phyloP scores from a whole-genome alignment of 2,797 vertebrate species.

The Linurgus olivaceus region DNA sequence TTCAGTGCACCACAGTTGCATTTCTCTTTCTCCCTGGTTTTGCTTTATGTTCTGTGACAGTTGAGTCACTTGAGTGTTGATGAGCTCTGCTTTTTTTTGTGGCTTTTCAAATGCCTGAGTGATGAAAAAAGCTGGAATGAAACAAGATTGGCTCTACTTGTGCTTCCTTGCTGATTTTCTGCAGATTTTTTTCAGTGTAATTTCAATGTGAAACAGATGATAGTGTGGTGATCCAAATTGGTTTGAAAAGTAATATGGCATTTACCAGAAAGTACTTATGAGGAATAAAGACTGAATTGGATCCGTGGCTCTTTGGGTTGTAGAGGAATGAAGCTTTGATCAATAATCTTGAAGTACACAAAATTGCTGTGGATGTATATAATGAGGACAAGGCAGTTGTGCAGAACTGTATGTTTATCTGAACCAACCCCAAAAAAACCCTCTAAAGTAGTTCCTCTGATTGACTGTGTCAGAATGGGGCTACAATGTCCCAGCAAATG shows the following conservation, averaged over 20 bases:
- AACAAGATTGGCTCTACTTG: not conserved
- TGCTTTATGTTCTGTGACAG: not conserved
- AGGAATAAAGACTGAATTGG: not conserved
- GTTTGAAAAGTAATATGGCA: not conserved
- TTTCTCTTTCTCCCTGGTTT: not conserved
- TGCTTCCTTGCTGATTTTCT: not conserved
- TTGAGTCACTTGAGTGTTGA: not conserved
- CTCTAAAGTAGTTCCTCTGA: not conserved
- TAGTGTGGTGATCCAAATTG: not conserved
- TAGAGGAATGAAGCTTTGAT: not conserved
- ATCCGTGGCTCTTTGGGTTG: not conserved
- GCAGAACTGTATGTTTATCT: not conserved
- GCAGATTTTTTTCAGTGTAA: not conserved
- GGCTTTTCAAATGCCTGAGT: not conserved
- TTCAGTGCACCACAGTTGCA: not conserved
- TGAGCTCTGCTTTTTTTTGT: not conserved
- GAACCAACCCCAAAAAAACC: not conserved
- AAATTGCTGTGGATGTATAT: not conserved
- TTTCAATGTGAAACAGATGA: constrained; percentile 17
- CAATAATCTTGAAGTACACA: not conserved
- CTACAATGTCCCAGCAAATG: not conserved
- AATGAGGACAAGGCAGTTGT: not conserved
- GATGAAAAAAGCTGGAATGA: not conserved
- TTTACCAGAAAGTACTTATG: not conserved
- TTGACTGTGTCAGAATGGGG: not conserved